Conservation (phyloP, 2,888 invertebrate species). For the Drosophila picticornis region DNA sequence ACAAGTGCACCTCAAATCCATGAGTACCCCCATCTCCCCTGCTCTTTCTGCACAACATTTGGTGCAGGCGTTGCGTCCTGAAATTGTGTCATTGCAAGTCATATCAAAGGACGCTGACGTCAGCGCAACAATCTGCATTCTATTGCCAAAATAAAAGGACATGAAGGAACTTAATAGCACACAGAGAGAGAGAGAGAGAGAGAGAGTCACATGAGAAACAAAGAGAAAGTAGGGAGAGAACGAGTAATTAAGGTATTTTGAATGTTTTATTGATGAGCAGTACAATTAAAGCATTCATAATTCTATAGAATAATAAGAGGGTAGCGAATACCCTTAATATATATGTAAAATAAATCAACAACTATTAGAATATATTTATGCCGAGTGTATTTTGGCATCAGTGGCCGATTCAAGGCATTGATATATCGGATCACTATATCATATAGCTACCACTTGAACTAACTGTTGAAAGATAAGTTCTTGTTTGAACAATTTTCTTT, state of each 20-base stretch:
- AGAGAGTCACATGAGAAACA: background rate
- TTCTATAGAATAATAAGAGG: background rate
- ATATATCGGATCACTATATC: too few relatives aligned
- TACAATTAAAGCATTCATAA: background rate
- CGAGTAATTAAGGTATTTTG: background rate
- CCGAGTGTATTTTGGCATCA: too few relatives aligned
- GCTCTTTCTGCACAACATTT: background rate
- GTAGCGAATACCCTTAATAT: background rate
- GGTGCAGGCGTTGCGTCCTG: conserved; percentile 39
- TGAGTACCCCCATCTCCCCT: background rate
- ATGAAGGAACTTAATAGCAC: background rate
- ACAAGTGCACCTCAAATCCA: too few relatives aligned
- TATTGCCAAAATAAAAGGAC: conserved; percentile 27
- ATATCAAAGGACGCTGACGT: conserved; percentile 59
- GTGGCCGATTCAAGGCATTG: too few relatives aligned
- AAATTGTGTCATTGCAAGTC: conserved; percentile 65
- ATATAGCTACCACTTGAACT: background rate
- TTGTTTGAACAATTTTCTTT: background rate
- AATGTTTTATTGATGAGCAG: background rate
- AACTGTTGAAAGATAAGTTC: background rate
- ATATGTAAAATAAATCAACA: background rate
- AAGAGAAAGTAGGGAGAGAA: background rate
- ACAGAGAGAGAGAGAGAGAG: background rate
- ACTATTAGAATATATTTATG: background rate
- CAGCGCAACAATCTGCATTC: conserved; percentile 55